Conservation (phyloP, 2,888 invertebrate species). For the Hipparchia sbordonii region DNA sequence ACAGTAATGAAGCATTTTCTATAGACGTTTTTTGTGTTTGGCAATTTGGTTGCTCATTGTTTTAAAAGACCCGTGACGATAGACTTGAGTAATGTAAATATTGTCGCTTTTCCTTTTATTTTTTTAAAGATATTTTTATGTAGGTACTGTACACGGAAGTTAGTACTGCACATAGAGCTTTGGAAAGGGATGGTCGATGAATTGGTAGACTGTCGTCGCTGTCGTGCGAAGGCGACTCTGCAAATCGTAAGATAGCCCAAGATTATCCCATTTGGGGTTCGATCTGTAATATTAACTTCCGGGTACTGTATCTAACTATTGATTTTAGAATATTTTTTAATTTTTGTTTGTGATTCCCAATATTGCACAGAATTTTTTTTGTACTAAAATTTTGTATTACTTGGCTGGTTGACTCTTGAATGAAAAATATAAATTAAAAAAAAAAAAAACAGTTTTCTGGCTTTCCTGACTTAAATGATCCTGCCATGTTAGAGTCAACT, state of each 20-base stretch:
- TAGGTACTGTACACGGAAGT: neutral
- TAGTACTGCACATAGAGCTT: neutral
- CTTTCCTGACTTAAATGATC: neutral
- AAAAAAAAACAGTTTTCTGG: neutral
- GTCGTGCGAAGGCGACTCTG: too few species aligned
- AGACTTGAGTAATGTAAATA: constrained; percentile 1
- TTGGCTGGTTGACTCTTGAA: neutral
- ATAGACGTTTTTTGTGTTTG: constrained; percentile 43
- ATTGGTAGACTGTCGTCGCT: too few species aligned
- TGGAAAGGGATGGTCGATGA: too few species aligned
- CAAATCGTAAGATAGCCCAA: too few species aligned
- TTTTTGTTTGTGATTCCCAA: neutral
- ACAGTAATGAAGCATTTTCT: neutral
- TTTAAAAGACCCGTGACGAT: constrained; percentile 2
- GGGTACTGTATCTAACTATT: neutral
- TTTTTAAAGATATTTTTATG: neutral
- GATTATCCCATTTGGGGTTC: too few species aligned
- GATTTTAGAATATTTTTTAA: neutral
- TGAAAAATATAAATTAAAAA: neutral
- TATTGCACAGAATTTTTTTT: neutral
- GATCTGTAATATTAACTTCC: too few species aligned
- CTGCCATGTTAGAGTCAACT: neutral
- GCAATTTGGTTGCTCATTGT: constrained; percentile 16
- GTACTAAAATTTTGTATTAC: neutral
- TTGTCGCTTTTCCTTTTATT: neutral